A percentile compares a stretch with the other conserved stretches of the same genome.
Evolutionary conservation across 2,113 vertebrate genomes (phyloP).

Genomic region (Callipepla californica): DNA sequence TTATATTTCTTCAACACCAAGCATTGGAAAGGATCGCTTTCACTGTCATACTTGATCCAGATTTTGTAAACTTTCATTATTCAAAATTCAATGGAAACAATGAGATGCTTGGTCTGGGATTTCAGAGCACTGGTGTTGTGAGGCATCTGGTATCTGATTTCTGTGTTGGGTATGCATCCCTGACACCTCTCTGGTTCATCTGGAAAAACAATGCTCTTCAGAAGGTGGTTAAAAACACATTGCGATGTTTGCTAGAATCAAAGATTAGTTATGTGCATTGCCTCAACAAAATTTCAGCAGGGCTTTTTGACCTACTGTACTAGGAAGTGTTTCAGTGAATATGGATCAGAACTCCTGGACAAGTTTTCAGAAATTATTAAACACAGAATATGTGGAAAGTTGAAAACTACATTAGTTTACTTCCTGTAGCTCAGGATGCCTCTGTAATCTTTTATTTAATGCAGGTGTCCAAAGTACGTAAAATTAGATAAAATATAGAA

Average conservation of each 20-base stretch:
- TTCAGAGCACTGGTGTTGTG: background rate
- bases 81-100: background rate
- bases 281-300: background rate
- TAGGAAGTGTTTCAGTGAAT: background rate
- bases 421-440: background rate
- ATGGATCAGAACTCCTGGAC: background rate
- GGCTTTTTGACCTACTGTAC: background rate
- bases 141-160: background rate
- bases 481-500: background rate
- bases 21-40: slow-evolving; percentile 17
- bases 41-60: background rate
- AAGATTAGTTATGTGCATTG: background rate
- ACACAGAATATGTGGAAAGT: background rate
- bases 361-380: background rate
- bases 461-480: background rate
- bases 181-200: background rate
- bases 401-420: background rate
- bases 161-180: background rate
- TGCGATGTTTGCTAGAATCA: background rate
- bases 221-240: background rate
- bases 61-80: slow-evolving; percentile 18
- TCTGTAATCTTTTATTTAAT: background rate
- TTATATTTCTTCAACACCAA: slow-evolving; percentile 2
- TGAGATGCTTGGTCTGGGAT: background rate
- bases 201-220: background rate